Evolutionary conservation across 2,113 vertebrate genomes (phyloP), one percentile per base, ranked within the genome.

Genomic region (Syrrhaptes paradoxus): DNA sequence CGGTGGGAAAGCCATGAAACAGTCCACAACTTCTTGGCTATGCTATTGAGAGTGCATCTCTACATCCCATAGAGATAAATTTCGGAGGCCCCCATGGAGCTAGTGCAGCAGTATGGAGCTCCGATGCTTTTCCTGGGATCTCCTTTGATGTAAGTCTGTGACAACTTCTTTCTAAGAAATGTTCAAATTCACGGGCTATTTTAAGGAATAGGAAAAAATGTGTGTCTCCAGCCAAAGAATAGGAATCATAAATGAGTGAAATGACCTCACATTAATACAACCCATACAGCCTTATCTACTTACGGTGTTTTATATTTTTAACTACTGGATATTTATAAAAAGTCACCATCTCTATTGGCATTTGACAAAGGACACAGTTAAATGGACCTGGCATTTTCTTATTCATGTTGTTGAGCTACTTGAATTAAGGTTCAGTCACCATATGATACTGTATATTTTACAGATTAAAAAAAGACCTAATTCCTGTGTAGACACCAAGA

Each of bases 311-410:
- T 78, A 93, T 90, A 94, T 78, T 95, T 91, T 95, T 92, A 95
- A 95, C 90, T 95, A 78, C 88, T 81, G 73, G 85, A 72, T 94
- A 95, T 95, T 97, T 96, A 85, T 86, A 81, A 94, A 96, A 96
- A 97, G 96, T 95, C 93, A 96, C 90, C n/a, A 87, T 92, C 79
- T 88, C 83, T 93, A 81, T 68, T 97, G 95, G 86, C 95, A 96
- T 96, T 96, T 96, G 95, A 96, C 92, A 95, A 96, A 96, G 96
- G 95, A 97, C 92, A 92, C 85, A 75, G 93, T 94, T 96, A 96
- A 96, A 97, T 95, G 86, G 93, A 92, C 86, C 73, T 96, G 95
- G 95, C 95, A 96, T 96, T 96, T 97, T 92, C 93, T 63, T 96
- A 85, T 94, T 96, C 96, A 96, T 96, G 90, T 84, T 93, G 95